Evolutionary conservation across 2,113 vertebrate genomes (phyloP).

Genomic region (Strigops habroptila): DNA sequence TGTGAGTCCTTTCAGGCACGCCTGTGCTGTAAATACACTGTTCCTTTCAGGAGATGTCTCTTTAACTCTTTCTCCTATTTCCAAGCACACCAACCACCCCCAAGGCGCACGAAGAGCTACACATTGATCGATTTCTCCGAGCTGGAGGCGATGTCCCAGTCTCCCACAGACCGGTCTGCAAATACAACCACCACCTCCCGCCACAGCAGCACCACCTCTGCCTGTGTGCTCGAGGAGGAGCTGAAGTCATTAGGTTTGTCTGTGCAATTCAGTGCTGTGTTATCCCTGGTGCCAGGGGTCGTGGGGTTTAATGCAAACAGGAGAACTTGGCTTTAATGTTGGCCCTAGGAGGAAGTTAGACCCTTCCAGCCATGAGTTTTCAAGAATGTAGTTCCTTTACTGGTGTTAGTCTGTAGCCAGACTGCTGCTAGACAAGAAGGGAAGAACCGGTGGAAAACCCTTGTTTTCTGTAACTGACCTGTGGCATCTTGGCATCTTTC

Average conservation of each 20-base stretch:
- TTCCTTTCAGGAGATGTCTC: not conserved
- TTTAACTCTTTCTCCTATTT: not conserved
- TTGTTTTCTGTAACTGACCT: not conserved
- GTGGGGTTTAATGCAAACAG: fast-evolving
- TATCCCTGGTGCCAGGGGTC: fast-evolving
- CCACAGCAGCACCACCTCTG: not conserved
- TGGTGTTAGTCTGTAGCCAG: not conserved
- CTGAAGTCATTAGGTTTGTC: slow-evolving; percentile 70
- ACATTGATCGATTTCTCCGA: slow-evolving; percentile 84
- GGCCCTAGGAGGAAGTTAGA: not conserved
- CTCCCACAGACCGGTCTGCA: not conserved
- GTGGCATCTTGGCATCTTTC: not conserved
- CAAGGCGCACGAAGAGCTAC: slow-evolving; percentile 71
- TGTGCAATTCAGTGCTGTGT: fast-evolving
- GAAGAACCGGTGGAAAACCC: not conserved
- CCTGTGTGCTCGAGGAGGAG: slow-evolving; percentile 65
- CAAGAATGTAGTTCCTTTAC: not conserved
- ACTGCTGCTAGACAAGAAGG: not conserved
- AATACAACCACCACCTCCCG: fast-evolving
- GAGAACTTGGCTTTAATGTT: not conserved
- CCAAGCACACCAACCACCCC: slow-evolving; percentile 52
- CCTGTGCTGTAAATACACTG: fast-evolving
- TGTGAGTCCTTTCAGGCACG: fast-evolving
- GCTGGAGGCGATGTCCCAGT: slow-evolving; percentile 16
- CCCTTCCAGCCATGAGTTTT: not conserved